Percentiles rank a stretch among this genome's conserved stretches.
Conservation (phyloP, 2,797 vertebrate genomes). For the Vipera latastei region DNA sequence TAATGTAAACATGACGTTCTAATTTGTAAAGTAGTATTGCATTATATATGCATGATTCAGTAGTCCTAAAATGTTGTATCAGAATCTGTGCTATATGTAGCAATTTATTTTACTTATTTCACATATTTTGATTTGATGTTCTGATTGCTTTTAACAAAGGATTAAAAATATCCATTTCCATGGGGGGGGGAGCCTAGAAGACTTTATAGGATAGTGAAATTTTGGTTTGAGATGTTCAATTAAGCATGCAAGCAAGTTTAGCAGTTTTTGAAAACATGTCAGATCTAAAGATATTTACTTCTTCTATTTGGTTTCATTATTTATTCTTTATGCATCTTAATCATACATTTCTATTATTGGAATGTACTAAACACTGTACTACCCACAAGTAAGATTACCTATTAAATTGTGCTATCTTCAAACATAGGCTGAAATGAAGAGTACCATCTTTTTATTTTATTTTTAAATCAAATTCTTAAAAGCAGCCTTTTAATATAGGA, state of each 20-base stretch:
- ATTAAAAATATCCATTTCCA: background rate
- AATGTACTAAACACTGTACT: background rate
- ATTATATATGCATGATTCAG: slow-evolving; percentile 26
- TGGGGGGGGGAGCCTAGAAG: too few species aligned
- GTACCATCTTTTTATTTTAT: background rate
- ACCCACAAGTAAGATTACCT: background rate
- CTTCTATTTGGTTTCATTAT: background rate
- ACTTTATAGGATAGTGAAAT: background rate
- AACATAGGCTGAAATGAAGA: background rate
- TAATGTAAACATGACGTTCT: slow-evolving; percentile 22
- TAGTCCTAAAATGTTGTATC: slow-evolving; percentile 21
- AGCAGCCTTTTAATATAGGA: background rate
- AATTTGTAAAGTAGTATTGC: slow-evolving; percentile 7
- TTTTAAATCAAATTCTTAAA: background rate
- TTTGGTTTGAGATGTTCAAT: background rate
- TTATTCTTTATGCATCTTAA: background rate
- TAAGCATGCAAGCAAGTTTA: background rate
- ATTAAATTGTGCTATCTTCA: background rate
- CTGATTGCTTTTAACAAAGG: background rate
- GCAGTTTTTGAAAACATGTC: background rate
- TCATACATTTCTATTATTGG: background rate
- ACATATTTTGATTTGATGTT: background rate
- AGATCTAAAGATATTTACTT: background rate
- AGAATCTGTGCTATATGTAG: slow-evolving; percentile 24
- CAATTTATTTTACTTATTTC: slow-evolving; percentile 14